Base-by-base conservation (phyloP, 2,113 vertebrate species). In the Pteronura brasiliensis region DNA sequence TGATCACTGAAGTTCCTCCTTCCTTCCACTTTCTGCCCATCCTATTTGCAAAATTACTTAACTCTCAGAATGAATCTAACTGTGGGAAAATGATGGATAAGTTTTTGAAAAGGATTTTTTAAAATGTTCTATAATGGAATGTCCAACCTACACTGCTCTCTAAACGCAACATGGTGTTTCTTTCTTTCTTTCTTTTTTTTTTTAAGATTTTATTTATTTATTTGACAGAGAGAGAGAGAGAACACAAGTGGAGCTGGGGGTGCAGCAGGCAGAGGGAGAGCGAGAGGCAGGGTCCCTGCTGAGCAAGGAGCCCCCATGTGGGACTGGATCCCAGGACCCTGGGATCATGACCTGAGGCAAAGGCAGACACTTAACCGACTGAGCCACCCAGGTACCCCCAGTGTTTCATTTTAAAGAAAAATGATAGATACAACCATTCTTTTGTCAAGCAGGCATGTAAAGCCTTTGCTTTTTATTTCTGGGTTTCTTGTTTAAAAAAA, bases 341-440 rank as follows among this genome's bases (percentile, higher is more conserved):
- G 29, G 14, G 63, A 65, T 31, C 14, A 65, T 15, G 14, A 34
- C 63, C 63, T 7, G 63, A 65, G 63, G 29, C 14, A 6, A 65
- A 34, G 29, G 14, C 63, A 34, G 63, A 34, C 13, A 6, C 29
- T 65, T 34, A 65, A 65, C 61, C 13, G 1, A 65, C 14, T 34
- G 63, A 65, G 31, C 63, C 63, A 67, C 31, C 6, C 63, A 34
- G 63, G 63, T 14, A 1, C 63, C 14, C 63, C 63, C 31, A 0
- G 4, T 72, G 67, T 49, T 91, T 96, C 59, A 63, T 71, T 81
- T 69, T 88, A 88, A 29, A 95, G 77, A 72, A 76, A 96, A 95
- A 85, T 52, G 79, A 52, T 42, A 52, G 34, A 52, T 59, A 88
- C 52, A 88, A 84, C 55, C 8, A 47, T 27, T 87, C 10, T 59